Base-by-base conservation (phyloP, 2,113 vertebrate species). In the Heptranchias perlo region DNA sequence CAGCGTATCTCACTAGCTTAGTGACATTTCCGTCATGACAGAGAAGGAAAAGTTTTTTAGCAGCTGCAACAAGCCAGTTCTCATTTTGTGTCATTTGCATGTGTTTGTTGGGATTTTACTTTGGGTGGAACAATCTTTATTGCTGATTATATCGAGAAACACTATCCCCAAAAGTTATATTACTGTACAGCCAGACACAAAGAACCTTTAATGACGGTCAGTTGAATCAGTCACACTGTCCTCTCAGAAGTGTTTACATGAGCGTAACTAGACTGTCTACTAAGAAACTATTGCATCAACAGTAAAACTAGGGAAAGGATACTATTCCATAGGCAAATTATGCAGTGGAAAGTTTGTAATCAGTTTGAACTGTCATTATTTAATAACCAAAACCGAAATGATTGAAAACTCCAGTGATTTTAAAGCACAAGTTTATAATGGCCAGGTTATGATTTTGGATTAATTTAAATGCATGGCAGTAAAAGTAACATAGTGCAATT, bases 401-500 rank as follows among this genome's bases (percentile, higher is more conserved):
- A 69, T 95, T 69, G 58, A 58, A 93, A 62, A 93, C 58, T 62
- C 61, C 58, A 39, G 35, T 52, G 65, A 69, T 69, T 95, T 52
- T 52, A 73, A 93, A 94, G 39, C 39, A 31, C 44, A 94, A 28
- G 13, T 73, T 52, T 69, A 73, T 73, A 69, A 95, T 95, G 65
- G 28, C 13, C 4, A 73, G 44, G 25, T 73, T 69, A 69, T 69
- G 62, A 95, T 49, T 47, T 69, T 52, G 25, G 44, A 69, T 69
- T 95, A 95, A 95, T 95, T 95, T 28, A 69, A 69, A 95, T 95
- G 96, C 96, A 91, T 97, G 96, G 96, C 94, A 96, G 96, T 96
- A 94, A 97, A 97, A 96, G 96, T 96, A 97, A 97, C 96, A 96
- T 97, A 97, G 97, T 97, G 97, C 97, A 97, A 98, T 97, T 96